Base-by-base conservation (phyloP, 2,888 invertebrate species). In the Perizoma affinitatum region DNA sequence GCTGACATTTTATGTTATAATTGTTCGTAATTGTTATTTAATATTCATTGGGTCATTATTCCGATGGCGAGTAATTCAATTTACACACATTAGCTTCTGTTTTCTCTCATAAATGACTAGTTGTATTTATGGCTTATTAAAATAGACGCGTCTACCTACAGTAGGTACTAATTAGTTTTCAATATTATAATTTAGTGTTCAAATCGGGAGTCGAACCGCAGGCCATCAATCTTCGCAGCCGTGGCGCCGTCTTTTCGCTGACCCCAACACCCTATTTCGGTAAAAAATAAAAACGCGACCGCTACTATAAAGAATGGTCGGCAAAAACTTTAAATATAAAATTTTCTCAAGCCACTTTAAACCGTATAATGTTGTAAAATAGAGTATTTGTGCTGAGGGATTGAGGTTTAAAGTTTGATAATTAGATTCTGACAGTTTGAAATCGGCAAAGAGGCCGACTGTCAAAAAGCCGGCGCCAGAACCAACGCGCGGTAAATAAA, bases 401-500 rank as follows among this genome's bases (percentile, higher is more conserved):
- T 67, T 62, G 59, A 64, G 61, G 62, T 65, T 58, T 64, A 71
- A 71, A 74, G 70, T 77, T 82, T 83, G 79, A 83, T 90, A 90
- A 91, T 91, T 90, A 89, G 88, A 90, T 90, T 90, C 89, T 86
- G 89, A 88, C 90, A 89, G 88, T 81, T 87, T 80, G 86, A 83
- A 82, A 83, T 83, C 82, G 78, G 80, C 88, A 91, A 91, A 91
- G 88, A 83, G 72, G 79, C 89, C 90, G 90, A 84, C 87, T 89
- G 90, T 90, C 90, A 88, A 88, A 86, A 87, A 84, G 78, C 75
- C 86, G 91, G 90, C 90, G 90, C 90, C 90, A 85, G 75, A 72
- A 78, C 76, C 79, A 77, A 78, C 76, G 81, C 74, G 87, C 74
- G 76, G 82, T 84, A 87, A 88, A 88, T 84, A 88, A 89, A 88